Base-by-base conservation (phyloP, 2,888 invertebrate genomes). In the Saturnia japonica region DNA sequence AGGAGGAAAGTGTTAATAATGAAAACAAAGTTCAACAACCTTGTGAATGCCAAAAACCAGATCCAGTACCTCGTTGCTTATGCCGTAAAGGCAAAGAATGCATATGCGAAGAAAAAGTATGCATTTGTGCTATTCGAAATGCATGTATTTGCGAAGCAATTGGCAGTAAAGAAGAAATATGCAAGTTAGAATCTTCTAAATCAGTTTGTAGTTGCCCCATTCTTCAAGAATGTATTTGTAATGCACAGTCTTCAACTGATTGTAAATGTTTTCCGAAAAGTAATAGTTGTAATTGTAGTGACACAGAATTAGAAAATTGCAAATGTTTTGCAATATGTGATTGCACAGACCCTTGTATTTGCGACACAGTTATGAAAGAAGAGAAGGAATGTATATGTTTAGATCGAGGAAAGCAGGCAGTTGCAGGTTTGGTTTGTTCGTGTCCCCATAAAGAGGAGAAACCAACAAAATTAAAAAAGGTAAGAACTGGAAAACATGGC, bases 401-500 rank as follows among this genome's bases (percentile, higher is more conserved):
- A 34, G 82, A 84, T 60, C 82, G 80, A 76, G 72, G 75, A 1
- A 80, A 78, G 57, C 77, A 74, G 72, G 72, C 76, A 25, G 74
- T 75, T 6, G 73, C 77, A 45, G 77, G 78, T n/a, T 71, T 79
- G 7, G 73, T 82, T 28, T 88, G 88, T 72, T 86, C 83, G 14
- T 89, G 91, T 72, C 74, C 77, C 51, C 79, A 78, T 70, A 80
- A 83, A 71, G 72, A 80, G 60, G 78, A 82, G 25, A 71, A 79
- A 57, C 73, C 74, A 0, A 84, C 79, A 67, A 90, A 86, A 75
- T 71, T 91, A 25, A 91, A 89, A 80, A 88, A 74, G 80, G 80
- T 85, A 22, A 83, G 88, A 71, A 88, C 88, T 54, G 89, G 91
- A 11, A 91, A 89, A 81, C 83, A 92, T 51, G 91, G 90, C 1